Base-by-base conservation (phyloP, 2,797 vertebrate genomes). In the Ceyx erithaca region DNA sequence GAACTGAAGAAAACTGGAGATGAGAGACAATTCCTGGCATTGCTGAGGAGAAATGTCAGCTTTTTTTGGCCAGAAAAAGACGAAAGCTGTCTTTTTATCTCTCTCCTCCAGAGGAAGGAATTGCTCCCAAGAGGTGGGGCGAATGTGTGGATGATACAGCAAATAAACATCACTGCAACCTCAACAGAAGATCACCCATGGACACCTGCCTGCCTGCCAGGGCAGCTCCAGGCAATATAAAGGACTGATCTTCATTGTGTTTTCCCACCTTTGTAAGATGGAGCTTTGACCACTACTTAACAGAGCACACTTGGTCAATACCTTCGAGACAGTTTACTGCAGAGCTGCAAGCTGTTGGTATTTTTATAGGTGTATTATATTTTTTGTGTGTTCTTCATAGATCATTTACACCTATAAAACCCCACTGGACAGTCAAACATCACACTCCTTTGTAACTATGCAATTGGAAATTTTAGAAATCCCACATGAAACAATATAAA, bases 101-200 rank as follows among this genome's bases (percentile, higher is more conserved):
- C 46, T 51, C 40, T 85, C 14, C 21, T 18, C 30, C 26, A 30
- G 22, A 79, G 8, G 58, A 80, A 80, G 46, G 28, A 52, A 86
- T 70, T 0, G 0, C 3, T 85, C 41, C 73, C 37, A n/a, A 20
- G 46, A 83, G 59, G 57, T 45, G 52, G 15, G 13, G 28, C 3
- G 1, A 75, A 86, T 6, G 6, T 52, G 61, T 67, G n/a, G 87
- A 51, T 51, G 37, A 9, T 0, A 18, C 35, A 63, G 33, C 51
- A 73, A 87, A 61, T 33, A 48, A 72, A 46, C 5, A 61, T 51
- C 75, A 6, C 10, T 11, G 30, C 49, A 45, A 30, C 33, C 51
- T 52, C 66, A 21, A 7, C 35, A 12, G 14, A 71, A 12, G 14
- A 71, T 20, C 0, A 1, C 37, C 49, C 1, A 0, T 5, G 52